phyloP scores from a whole-genome alignment of 2,888 invertebrate genomes.

The Carcina quercana region DNA sequence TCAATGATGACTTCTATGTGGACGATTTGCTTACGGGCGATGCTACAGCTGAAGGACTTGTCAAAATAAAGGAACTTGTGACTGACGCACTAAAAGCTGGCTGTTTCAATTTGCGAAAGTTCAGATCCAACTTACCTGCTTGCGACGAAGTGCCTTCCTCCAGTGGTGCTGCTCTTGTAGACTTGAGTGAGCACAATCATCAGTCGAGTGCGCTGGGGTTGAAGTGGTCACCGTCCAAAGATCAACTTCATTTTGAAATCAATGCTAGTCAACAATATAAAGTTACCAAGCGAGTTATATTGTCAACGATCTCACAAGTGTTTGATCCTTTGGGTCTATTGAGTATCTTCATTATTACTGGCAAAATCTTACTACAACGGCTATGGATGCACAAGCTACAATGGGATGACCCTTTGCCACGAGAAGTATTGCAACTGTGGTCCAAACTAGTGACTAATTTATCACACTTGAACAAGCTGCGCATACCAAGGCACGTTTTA shows the following conservation, averaged over 20 bases:
- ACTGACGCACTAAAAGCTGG: too few species aligned
- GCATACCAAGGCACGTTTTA: slow-evolving; percentile 4
- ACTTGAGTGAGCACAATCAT: too few species aligned
- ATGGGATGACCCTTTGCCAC: slow-evolving; percentile 10
- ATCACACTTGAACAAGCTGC: background rate
- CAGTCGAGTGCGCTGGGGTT: slow-evolving; percentile 1
- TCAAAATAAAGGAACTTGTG: too few species aligned
- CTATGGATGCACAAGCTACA: slow-evolving; percentile 7
- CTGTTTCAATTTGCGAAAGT: too few species aligned
- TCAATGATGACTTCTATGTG: slow-evolving; percentile 22
- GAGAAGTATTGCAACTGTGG: slow-evolving; percentile 4
- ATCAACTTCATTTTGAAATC: background rate
- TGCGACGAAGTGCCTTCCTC: too few species aligned
- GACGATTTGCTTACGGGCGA: slow-evolving; percentile 20
- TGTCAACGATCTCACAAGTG: slow-evolving; percentile 7
- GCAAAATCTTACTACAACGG: slow-evolving; percentile 8
- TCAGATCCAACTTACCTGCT: too few species aligned
- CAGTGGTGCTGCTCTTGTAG: too few species aligned
- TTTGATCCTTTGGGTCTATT: slow-evolving; percentile 10
- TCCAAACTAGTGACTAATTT: background rate
- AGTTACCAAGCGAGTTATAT: slow-evolving; percentile 7
- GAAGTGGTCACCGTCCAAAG: background rate
- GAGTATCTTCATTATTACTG: slow-evolving; percentile 5
- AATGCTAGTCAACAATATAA: background rate
- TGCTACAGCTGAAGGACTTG: too few species aligned